A percentile compares a stretch with the other conserved stretches of the same genome.
Conservation (phyloP, 2,797 vertebrate species). For the Coendou prehensilis region DNA sequence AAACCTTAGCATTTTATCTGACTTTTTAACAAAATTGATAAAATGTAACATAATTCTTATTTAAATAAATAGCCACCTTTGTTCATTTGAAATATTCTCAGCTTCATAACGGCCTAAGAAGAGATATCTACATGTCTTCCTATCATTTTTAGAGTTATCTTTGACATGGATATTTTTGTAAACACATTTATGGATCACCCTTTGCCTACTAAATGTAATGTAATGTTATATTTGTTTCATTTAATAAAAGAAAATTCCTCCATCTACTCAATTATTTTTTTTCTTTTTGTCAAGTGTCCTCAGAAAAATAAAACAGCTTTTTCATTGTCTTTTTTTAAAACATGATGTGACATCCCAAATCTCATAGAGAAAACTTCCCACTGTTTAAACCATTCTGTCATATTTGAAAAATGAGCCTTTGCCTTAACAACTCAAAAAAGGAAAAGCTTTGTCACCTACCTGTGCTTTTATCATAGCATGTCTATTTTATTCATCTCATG, state of each 20-base stretch:
- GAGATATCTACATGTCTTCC: background rate
- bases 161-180: background rate
- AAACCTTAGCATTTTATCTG: background rate
- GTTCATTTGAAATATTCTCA: background rate
- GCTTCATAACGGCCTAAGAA: background rate
- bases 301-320: constrained; percentile 31
- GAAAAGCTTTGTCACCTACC: background rate
- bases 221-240: background rate
- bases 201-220: background rate
- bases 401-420: constrained; percentile 55
- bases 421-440: background rate
- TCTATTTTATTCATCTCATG: background rate
- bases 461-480: background rate
- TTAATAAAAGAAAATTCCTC: constrained; percentile 28
- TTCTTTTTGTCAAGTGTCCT: background rate
- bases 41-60: background rate
- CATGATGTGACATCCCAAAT: background rate
- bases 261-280: background rate
- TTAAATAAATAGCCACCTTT: constrained; percentile 21
- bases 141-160: constrained; percentile 7
- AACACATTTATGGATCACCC: background rate
- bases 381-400: constrained; percentile 30
- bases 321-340: background rate
- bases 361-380: background rate
- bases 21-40: background rate